Base-by-base conservation (phyloP, 1,140 invertebrate genomes). In the Macrotrachela quadricornifera region DNA sequence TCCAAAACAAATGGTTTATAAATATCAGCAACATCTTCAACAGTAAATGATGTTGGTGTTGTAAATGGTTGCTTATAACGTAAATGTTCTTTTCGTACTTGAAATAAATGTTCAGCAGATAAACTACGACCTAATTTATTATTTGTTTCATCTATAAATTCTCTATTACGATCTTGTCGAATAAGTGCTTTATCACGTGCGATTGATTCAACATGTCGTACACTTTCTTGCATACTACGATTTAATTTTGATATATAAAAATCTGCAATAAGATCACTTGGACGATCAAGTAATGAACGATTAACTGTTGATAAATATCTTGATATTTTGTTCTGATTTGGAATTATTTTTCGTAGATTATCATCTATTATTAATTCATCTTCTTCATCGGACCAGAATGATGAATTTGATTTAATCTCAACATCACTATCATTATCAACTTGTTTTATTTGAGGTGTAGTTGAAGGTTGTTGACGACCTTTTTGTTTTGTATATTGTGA, bases 171-270 rank as follows among this genome's bases (percentile, higher is more conserved):
- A 30, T 30, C 8, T 30, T 30, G 21, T 30, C 21, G 21, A 2
- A 30, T 30, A 2, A 30, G 8, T 30, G 21, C 21, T 30, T 30
- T 30, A 30, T 46, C 38, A 46, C 51, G 10, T 48, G 51, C 44
- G 14, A 53, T 37, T 16, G 46, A 15, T 30, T 53, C 43, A 30
- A 53, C 43, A 18, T 53, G 46, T 30, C 46, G 43, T 13, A 53
- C 51, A 36, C 51, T 53, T 30, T 53, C 46, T 39, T 44, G 15
- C 51, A 53, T 53, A 16, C 43, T 44, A 48, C 15, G 46, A 30
- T 53, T 53, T 44, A 53, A 46, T 15, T 53, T 53, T 4, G 51
- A 53, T 39, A 53, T 53, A 41, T 53, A 53, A 53, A 53, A 53
- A 38, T 53, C 51, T 15, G 51, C 46, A 10, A 53, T 48, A 11